These are phyloP conservation scores for Pteria penguin DNA, from an alignment of 2,888 invertebrate species.

Conservation along the genomic window DNA sequence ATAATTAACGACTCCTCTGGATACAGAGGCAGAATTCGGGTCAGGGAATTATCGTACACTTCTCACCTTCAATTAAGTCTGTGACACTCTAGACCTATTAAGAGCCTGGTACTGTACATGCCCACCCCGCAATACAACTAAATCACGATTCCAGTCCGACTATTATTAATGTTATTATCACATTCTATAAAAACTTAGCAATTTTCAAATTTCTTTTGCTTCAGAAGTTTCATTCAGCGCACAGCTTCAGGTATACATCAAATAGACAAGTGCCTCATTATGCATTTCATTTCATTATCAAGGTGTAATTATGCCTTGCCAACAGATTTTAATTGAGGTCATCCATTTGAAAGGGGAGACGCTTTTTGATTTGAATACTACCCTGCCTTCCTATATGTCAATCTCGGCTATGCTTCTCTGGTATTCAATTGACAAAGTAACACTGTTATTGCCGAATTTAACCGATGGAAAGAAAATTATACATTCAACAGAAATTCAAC, in stretches of 20 bases:
- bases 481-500: background rate
- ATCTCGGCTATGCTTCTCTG: background rate
- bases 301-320: background rate
- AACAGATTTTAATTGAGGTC: slow-evolving; percentile 10
- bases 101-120: background rate
- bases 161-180: background rate
- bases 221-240: background rate
- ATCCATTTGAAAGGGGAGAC: background rate
- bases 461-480: background rate
- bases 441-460: background rate
- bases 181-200: background rate
- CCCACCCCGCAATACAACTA: background rate
- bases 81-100: background rate
- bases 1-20: too few species aligned
- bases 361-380: background rate
- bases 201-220: background rate
- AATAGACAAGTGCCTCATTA: background rate
- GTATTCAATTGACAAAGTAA: background rate
- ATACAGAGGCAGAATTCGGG: too few species aligned
- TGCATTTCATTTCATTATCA: background rate
- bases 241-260: background rate
- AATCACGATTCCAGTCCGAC: background rate
- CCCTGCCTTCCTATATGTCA: background rate
- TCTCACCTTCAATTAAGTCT: too few species aligned
- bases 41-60: too few species aligned